phyloP scores from a whole-genome alignment of 2,113 vertebrate species.

The Bubo blakistoni region DNA sequence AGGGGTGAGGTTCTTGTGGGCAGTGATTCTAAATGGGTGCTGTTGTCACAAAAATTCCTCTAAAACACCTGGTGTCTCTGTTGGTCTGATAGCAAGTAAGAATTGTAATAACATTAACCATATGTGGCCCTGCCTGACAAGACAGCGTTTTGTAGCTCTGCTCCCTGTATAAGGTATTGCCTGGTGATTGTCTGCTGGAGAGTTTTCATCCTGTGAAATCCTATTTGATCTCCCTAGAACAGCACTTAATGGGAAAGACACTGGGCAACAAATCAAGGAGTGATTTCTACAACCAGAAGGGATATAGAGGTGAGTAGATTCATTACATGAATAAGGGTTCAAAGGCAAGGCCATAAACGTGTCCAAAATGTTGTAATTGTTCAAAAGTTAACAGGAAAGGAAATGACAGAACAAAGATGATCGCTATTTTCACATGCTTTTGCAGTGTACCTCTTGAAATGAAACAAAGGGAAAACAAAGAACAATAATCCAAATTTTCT shows the following conservation, averaged over 20 bases:
- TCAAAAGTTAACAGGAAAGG: background rate
- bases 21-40: background rate
- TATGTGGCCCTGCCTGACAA: background rate
- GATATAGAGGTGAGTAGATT: background rate
- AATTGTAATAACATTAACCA: background rate
- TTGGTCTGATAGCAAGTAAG: background rate
- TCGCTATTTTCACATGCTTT: background rate
- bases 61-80: background rate
- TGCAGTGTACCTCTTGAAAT: background rate
- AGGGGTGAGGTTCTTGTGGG: background rate
- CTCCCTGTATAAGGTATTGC: background rate
- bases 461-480: background rate
- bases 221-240: constrained; percentile 19
- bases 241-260: constrained; percentile 16
- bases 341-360: background rate
- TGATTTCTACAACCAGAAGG: background rate
- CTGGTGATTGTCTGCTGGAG: background rate
- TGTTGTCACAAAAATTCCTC: background rate
- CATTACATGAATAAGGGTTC: background rate
- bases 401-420: background rate
- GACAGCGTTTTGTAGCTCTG: background rate
- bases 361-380: background rate
- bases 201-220: constrained; percentile 24
- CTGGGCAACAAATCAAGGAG: background rate
- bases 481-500: background rate